Evolutionary conservation across 2,797 vertebrate species (phyloP), one percentile per base, ranked within the genome.

Genomic region (Merluccius polli): DNA sequence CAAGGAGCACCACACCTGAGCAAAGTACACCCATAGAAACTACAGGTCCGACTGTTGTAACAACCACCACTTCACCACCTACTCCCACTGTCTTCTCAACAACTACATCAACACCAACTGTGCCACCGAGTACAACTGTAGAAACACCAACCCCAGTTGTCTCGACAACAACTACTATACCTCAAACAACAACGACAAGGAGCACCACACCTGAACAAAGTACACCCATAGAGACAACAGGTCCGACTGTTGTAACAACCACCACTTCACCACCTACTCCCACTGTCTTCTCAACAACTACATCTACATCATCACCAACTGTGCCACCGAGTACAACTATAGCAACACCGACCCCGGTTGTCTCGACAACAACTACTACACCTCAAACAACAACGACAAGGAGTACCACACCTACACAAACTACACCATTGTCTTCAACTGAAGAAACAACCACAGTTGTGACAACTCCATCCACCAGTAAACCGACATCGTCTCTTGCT

Each of bases 301-400:
- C 70, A 59, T 32, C 27, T 65, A 13, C 77, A 65, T 70, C 77
- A 11, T 78, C 71, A 63, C 15, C 72, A 35, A 48, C 72, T 31
- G 2, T 0, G 2, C 1, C 74, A 13, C 0, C 12, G 0, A 32
- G 72, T 15, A 65, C 31, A 18, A 52, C 72, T 30, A 70, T 63
- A 11, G 30, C 27, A 48, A 30, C 83, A 27, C 13, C 73, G 6
- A 63, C 24, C 10, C 69, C 35, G 21, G 70, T 73, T 70, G 27
- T 4, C 3, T 3, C 33, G 4, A 32, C 63, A 70, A 68, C 76
- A 48, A 48, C 44, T 6, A 48, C 74, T 0, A 16, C 71, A 1
- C 68, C 77, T 4, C 9, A 11, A 1, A 72, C 52, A 7, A 33
- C 18, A 21, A 15, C 8, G 33, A 35, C 21, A 32, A 21, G 70